phyloP scores from a whole-genome alignment of 1,140 invertebrate species.

The Papilio aristodemus region DNA sequence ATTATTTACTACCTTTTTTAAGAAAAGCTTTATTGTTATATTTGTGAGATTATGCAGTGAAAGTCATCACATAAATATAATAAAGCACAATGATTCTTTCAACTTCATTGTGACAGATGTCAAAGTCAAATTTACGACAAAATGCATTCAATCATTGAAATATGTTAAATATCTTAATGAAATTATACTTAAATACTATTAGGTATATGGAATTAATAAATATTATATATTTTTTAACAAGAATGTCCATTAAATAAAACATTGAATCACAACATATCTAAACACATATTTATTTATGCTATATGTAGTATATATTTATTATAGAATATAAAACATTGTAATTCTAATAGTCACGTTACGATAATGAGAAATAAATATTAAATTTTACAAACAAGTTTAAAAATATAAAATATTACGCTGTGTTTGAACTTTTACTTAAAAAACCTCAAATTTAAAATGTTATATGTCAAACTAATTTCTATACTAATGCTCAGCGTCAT shows the following conservation, averaged over 20 bases:
- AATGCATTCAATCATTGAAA: not conserved
- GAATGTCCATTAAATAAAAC: conserved; percentile 13
- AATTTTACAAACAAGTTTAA: too few species aligned
- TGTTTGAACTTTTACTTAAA: too few species aligned
- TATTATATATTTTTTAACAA: not conserved
- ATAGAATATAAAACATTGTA: not conserved
- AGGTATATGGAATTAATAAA: not conserved
- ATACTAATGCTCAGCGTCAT: too few species aligned
- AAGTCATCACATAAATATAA: not conserved
- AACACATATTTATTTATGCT: not conserved
- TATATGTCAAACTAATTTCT: too few species aligned
- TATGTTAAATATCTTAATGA: not conserved
- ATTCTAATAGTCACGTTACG: not conserved
- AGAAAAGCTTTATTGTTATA: too few species aligned
- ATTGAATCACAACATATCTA: conserved; percentile 19
- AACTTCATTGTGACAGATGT: not conserved
- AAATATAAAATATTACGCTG: too few species aligned
- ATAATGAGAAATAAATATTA: too few species aligned
- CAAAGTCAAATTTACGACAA: not conserved
- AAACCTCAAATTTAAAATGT: too few species aligned
- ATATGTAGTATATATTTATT: conserved; percentile 11
- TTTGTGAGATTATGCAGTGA: not conserved
- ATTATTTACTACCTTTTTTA: not conserved
- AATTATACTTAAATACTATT: too few species aligned
- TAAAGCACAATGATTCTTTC: too few species aligned